These are phyloP conservation scores for Cryptomyrus ogoouensis DNA, from an alignment of 2,113 vertebrate species.

Conservation along the genomic window DNA sequence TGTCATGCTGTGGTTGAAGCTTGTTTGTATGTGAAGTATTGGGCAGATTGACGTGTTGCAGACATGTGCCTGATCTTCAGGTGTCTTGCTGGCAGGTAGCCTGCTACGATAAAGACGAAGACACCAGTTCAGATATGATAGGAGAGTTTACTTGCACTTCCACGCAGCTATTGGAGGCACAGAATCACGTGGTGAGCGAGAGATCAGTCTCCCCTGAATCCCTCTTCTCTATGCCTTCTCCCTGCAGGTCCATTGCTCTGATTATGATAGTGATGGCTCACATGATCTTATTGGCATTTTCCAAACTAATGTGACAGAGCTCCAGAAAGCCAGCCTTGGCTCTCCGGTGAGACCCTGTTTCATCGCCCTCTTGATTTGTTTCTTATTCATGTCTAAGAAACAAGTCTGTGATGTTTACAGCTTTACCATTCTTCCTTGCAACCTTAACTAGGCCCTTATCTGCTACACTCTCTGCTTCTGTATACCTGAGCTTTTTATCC, in stretches of 20 bases:
- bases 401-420: neutral
- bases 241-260: conserved; percentile 74
- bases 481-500: neutral
- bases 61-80: neutral
- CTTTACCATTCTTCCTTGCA: neutral
- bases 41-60: neutral
- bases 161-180: conserved; percentile 39
- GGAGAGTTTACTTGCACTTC: conserved; percentile 34
- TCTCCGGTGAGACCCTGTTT: conserved; percentile 62
- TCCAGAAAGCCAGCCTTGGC: conserved; percentile 61
- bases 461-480: neutral
- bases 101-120: conserved; percentile 46
- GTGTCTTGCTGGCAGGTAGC: conserved; percentile 43
- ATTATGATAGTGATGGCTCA: conserved; percentile 79
- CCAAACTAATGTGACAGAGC: conserved; percentile 67
- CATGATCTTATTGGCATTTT: conserved; percentile 86
- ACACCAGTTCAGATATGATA: conserved; percentile 38
- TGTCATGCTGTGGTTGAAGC: neutral
- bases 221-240: conserved; percentile 20
- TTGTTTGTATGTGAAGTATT: neutral
- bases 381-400: neutral
- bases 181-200: conserved; percentile 37
- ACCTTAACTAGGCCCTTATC: neutral
- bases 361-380: neutral
- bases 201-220: neutral